Evolutionary conservation across 2,113 vertebrate species (phyloP).

Genomic region (Jaculus jaculus): DNA sequence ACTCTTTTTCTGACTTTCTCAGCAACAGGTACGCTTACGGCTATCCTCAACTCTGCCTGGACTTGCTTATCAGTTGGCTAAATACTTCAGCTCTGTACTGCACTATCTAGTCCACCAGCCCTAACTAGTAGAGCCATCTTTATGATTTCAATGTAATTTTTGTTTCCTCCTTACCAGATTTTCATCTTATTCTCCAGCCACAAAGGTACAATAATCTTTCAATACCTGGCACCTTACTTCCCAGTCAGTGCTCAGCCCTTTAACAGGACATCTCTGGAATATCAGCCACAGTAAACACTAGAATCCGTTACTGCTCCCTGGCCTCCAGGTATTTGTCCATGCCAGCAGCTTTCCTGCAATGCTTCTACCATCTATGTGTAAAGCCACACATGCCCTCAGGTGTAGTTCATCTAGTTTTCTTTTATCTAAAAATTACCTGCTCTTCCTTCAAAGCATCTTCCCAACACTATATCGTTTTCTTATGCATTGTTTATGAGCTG

Average conservation of each 20-base stretch:
- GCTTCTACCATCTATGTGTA: background rate
- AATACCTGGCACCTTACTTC: background rate
- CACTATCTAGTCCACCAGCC: background rate
- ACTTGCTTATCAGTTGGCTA: background rate
- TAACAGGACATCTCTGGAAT: background rate
- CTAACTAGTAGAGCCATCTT: background rate
- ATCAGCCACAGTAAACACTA: background rate
- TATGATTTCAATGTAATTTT: background rate
- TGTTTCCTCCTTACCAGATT: background rate
- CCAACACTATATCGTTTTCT: background rate
- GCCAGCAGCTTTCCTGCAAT: background rate
- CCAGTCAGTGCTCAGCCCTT: background rate
- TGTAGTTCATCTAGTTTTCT: background rate
- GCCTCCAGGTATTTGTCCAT: background rate
- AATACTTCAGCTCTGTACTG: background rate
- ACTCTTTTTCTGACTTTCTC: background rate
- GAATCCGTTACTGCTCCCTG: background rate
- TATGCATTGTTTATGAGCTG: too few relatives aligned
- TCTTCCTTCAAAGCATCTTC: background rate
- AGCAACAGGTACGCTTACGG: background rate
- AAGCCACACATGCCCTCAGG: background rate
- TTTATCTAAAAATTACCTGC: background rate
- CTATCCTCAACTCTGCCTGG: background rate
- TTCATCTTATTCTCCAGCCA: background rate
- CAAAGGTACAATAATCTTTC: background rate